Evolutionary conservation across 2,888 invertebrate species (phyloP).

Genomic region (Dione juno): DNA sequence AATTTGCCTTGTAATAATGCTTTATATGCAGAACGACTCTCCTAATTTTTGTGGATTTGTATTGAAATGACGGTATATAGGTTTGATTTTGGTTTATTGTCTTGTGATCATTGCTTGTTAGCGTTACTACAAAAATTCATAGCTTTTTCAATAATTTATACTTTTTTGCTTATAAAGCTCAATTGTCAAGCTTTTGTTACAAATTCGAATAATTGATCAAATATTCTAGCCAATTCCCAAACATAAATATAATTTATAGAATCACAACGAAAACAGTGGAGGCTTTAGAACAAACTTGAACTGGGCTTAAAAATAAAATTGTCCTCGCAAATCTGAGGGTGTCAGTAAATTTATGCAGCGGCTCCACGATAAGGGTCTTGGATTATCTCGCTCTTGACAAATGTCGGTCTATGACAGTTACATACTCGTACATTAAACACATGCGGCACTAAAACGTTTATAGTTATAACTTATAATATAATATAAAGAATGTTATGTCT

Average conservation of each 20-base stretch:
- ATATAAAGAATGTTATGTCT: background rate
- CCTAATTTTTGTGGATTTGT: slow-evolving; percentile 23
- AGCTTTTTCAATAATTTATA: background rate
- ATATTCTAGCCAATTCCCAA: background rate
- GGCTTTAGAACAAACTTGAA: slow-evolving; percentile 30
- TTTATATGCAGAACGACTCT: slow-evolving; percentile 33
- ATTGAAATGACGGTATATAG: slow-evolving; percentile 7
- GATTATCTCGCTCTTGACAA: slow-evolving; percentile 56
- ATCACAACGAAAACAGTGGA: slow-evolving; percentile 1
- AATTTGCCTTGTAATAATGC: slow-evolving; percentile 43
- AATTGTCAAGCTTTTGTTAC: background rate
- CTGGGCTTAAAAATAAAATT: slow-evolving; percentile 38
- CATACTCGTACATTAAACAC: slow-evolving; percentile 25
- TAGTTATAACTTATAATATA: background rate
- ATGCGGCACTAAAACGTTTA: slow-evolving; percentile 15
- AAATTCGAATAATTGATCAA: background rate
- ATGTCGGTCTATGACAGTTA: slow-evolving; percentile 48
- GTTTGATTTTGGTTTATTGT: background rate
- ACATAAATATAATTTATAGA: slow-evolving; percentile 1
- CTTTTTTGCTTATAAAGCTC: background rate
- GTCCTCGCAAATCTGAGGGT: slow-evolving; percentile 42
- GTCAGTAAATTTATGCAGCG: slow-evolving; percentile 54
- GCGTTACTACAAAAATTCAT: background rate
- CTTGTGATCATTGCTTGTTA: background rate
- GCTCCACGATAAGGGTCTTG: slow-evolving; percentile 53